A percentile compares a stretch with the other conserved stretches of the same genome.
phyloP scores from a whole-genome alignment of 2,113 vertebrate genomes.

The Phalacrocorax pelagicus region DNA sequence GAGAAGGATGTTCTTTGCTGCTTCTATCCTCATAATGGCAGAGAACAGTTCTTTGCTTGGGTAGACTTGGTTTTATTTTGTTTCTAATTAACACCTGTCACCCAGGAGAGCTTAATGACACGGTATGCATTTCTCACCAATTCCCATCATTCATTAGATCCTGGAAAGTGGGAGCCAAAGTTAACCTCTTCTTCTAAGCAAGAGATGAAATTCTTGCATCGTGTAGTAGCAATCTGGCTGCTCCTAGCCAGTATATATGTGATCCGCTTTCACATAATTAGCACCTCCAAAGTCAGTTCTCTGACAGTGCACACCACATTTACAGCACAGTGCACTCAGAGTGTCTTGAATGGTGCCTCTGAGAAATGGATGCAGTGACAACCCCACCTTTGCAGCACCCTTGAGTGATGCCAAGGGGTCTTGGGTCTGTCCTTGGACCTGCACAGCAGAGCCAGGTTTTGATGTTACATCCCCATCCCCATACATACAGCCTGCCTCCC shows the following conservation, averaged over 20 bases:
- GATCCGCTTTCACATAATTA: not conserved
- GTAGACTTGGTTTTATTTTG: not conserved
- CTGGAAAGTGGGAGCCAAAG: not conserved
- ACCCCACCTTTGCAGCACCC: not conserved
- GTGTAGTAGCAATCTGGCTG: not conserved
- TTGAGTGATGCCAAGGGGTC: not conserved
- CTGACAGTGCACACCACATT: rapidly evolving
- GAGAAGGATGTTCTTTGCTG: not conserved
- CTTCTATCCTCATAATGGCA: not conserved
- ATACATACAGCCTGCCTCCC: not conserved
- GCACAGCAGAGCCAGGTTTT: not conserved
- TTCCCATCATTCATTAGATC: not conserved
- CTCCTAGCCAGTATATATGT: not conserved
- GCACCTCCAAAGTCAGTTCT: not conserved
- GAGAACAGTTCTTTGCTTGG: not conserved
- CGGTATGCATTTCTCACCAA: not conserved
- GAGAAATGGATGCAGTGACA: not conserved
- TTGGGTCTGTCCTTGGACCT: not conserved
- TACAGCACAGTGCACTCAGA: not conserved
- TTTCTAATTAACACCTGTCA: not conserved
- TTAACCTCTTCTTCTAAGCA: not conserved
- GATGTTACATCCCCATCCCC: not conserved
- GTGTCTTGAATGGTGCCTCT: not conserved
- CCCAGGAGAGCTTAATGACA: not conserved
- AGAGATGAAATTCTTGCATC: not conserved